Base-by-base conservation (phyloP, 2,113 vertebrate genomes). In the Tapirus terrestris region DNA sequence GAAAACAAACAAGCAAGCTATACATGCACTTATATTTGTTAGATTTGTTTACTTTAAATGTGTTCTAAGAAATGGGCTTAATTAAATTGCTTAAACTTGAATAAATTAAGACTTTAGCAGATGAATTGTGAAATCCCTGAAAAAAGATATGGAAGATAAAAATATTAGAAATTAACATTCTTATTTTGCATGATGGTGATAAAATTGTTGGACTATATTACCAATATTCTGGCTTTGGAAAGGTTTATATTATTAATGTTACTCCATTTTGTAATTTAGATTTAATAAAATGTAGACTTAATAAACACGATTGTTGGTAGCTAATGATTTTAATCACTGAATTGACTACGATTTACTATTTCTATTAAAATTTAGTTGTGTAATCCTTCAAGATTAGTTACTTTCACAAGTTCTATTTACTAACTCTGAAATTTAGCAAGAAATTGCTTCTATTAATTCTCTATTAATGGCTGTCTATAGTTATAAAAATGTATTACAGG, bases 361-460 rank as follows among this genome's bases (percentile, higher is more conserved):
- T 90, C 23, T 87, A 61, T 83, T 97, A 84, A 65, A 90, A 92
- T 72, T 90, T 76, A 89, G 21, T 68, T 60, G 1, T 72, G 4
- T 80, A 73, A 94, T 82, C 36, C 39, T 89, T 94, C 23, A 92
- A 39, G 72, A 88, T 80, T 87, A 91, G 25, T 87, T 93, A 70
- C 8, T 63, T 92, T 80, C 5, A 20, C 18, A 92, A 93, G n/a
- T 45, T 80, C 23, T 92, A 83, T 73, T 95, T 90, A 70, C 45
- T 94, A 72, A 89, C 21, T 79, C 33, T 92, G 72, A 97, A 86
- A 87, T 80, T 88, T 94, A 88, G 60, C 53, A 95, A 73, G 48
- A 93, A 86, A 56, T 75, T 88, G 21, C 29, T 95, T 84, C 10
- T 76, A 68, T 95, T 96, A 96, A 84, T 94, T 63, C 70, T 90